Evolutionary conservation across 2,113 vertebrate species (phyloP), one percentile per base, ranked within the genome.

Genomic region (Glaucomys volans): DNA sequence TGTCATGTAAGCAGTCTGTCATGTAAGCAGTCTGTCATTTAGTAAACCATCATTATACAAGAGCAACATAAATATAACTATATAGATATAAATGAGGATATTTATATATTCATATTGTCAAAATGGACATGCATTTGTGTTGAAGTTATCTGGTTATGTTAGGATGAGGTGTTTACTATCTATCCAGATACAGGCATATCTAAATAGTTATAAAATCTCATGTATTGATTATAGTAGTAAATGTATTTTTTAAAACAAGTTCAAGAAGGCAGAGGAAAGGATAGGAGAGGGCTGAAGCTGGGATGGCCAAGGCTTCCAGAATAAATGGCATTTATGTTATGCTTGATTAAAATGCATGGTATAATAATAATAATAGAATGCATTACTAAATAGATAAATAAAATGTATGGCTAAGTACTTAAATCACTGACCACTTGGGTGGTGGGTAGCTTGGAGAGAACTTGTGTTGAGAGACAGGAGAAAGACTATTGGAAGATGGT

Each of bases 41-140:
- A 75, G 28, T 88, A 20, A 88, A 52, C 44, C 59, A 16, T 35
- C 37, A 24, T 30, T 66, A 32, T n/a, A 16, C 10, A 30, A 47
- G 44, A 6, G 9, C 44, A 47, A 47, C 44, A 8, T 47, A 47
- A 47, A n/a, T 42, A 14, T 57, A 30, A 89, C 40, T 30, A 64
- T 42, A 62, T 54, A 80, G 44, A 44, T 50, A 66, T 86, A 86
- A 97, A 71, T 75, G 50, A 17, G 2, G 12, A 57, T 92, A 96
- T 37, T 11, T 94, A n/a, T 80, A 74, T 69, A 52, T 71, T 59
- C 6, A 22, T 80, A 64, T n/a, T 80, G 20, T 57, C 64, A 72
- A 76, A 69, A 87, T 86, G 75, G 75, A 17, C 44, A 72, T n/a
- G 0, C 57, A 44, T 87, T 87, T 79, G 18, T 89, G 30, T 47